Percentiles rank a stretch among this genome's conserved stretches.
Evolutionary conservation across 2,888 invertebrate genomes (phyloP).

Genomic region (Nomada goodeniana): DNA sequence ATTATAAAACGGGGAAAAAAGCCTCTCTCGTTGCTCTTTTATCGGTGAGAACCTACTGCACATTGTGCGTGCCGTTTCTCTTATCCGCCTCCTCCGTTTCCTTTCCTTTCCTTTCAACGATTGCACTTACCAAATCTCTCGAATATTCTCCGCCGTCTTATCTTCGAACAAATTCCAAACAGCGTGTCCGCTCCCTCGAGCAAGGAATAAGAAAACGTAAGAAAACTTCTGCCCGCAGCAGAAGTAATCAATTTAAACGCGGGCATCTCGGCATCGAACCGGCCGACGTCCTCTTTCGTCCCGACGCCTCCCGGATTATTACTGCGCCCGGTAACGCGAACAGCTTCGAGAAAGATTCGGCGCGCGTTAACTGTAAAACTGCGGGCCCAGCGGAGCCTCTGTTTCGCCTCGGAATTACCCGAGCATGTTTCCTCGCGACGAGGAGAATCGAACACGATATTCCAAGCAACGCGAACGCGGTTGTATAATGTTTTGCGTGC

Average conservation of each 20-base stretch:
- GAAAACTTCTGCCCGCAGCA: no score
- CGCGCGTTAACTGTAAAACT: no score
- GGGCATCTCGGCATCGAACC: no score
- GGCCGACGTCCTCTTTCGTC: no score
- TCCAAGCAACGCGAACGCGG: neutral
- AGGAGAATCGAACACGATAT: conserved; percentile 17
- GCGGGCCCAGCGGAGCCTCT: neutral
- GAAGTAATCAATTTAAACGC: no score
- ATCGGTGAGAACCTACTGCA: conserved; percentile 36
- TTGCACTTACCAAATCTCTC: neutral
- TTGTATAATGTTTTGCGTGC: conserved; percentile 41
- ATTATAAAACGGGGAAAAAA: conserved; percentile 80
- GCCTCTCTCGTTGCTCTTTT: conserved; percentile 72
- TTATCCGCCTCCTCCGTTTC: neutral
- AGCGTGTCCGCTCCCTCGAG: no score
- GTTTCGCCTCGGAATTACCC: neutral
- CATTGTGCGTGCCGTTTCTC: neutral
- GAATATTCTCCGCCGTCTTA: no score
- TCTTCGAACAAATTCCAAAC: no score
- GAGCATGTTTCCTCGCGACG: neutral
- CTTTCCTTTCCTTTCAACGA: neutral
- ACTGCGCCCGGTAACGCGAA: no score
- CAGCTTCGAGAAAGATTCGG: no score
- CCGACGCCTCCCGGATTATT: no score
- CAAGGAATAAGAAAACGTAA: no score